Evolutionary conservation across 2,797 vertebrate genomes (phyloP), one percentile per base, ranked within the genome.

Genomic region (Darevskia mixta): DNA sequence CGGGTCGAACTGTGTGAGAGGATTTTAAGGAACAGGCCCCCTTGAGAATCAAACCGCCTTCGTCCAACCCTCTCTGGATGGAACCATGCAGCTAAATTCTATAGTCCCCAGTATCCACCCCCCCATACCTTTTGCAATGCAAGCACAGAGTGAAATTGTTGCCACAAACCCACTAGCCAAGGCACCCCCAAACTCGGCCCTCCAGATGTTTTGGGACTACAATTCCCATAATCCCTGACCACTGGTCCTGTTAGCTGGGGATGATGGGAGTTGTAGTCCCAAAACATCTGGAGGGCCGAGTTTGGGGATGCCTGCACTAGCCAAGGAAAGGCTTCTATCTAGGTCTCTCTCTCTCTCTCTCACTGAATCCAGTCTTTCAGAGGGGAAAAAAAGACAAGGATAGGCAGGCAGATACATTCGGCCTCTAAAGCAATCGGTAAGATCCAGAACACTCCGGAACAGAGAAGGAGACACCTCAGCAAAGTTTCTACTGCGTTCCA

Each of bases 241-340:
- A 2, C 35, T 35, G 35, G 35, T 35, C 35, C 35, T 35, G 35
- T 35, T 35, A 35, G 35, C 2, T 35, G 2, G 35, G 35, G 35
- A 35, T 35, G 35, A 35, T 35, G 35, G 35, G 35, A 35, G 35
- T 35, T 35, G 35, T 35, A 35, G 35, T 35, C 35, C 35, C 35
- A 35, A 35, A 35, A 35, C 35, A 35, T 35, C 35, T 35, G 35
- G 35, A 35, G 35, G 35, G 35, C 35, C 35, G 35, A 35, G 35
- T 35, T 35, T 35, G 35, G 35, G 35, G 35, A 35, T 35, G 35
- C 35, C 35, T 35, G 35, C 17, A n/a, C 23, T 49, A 82, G 82
- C n/a, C 69, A 80, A 76, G 25, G 8, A 55, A 89, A 29, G 41
- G 20, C 17, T 86, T 35, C 76, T 77, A 69, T 76, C 64, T 83